Conservation (phyloP, 2,888 invertebrate species). For the Phyllotreta striolata region DNA sequence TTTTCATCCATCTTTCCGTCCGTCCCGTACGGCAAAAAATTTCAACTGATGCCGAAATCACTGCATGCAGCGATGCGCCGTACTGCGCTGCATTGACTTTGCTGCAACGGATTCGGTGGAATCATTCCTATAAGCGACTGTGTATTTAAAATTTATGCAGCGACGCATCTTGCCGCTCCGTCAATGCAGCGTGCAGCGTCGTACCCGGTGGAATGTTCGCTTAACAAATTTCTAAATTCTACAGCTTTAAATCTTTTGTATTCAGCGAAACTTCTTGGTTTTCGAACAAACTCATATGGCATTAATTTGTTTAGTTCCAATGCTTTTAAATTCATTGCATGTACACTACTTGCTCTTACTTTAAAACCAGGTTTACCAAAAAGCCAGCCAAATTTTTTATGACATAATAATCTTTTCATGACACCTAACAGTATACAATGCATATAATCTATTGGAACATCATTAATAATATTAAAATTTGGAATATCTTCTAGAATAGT, state of each 20-base stretch:
- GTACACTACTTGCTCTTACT: slow-evolving; percentile 24
- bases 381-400: slow-evolving; percentile 32
- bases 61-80: too few species aligned
- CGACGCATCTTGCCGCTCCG: too few species aligned
- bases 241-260: slow-evolving; percentile 37
- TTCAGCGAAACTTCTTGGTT: slow-evolving; percentile 29
- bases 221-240: too few species aligned
- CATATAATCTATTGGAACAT: slow-evolving; percentile 32
- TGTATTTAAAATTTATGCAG: too few species aligned
- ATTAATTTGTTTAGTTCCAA: slow-evolving; percentile 30
- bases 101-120: too few species aligned
- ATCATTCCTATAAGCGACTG: too few species aligned
- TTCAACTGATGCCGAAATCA: too few species aligned
- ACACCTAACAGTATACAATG: slow-evolving; percentile 24
- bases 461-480: slow-evolving; percentile 27
- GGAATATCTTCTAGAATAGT: slow-evolving; percentile 23
- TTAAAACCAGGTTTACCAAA: slow-evolving; percentile 32
- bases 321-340: slow-evolving; percentile 7
- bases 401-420: slow-evolving; percentile 25
- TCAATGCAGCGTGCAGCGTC: too few species aligned
- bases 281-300: slow-evolving; percentile 33
- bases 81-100: too few species aligned
- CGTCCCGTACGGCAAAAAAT: too few species aligned
- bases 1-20: too few species aligned
- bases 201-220: too few species aligned